Base-by-base conservation (phyloP, 2,797 vertebrate genomes). In the Characodon lateralis region DNA sequence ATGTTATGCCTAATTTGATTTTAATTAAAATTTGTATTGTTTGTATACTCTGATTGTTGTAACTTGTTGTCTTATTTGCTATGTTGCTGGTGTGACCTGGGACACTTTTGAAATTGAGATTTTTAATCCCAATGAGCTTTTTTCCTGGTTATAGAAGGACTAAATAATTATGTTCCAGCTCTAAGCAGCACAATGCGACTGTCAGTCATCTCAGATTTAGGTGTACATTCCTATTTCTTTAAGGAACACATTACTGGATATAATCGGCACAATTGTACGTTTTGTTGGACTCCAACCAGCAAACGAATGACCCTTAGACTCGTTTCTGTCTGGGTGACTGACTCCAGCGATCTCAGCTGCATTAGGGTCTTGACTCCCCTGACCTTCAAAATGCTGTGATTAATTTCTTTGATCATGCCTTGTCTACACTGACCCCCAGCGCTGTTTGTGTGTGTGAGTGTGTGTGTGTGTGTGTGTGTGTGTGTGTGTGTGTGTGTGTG, bases 381-480 rank as follows among this genome's bases (percentile, higher is more conserved):
- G 88, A 89, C 91, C 82, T 66, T 51, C 48, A 63, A 35, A 74
- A 59, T 58, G 75, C 28, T 80, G 65, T 82, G 81, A 74, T 80
- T 48, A 80, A 76, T 81, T 22, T 68, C 88, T 92, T 91, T 90
- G 80, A 91, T 88, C 78, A 28, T 76, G 74, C 56, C 77, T 1
- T 77, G 82, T 83, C 76, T 31, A 79, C 66, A 22, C 70, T 78
- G 78, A 84, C 79, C 86, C 55, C 76, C 46, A 31, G 35, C 51
- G 46, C 61, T 77, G 22, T 63, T 26, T 78, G 72, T 82, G 78
- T 71, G n/a, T 72, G 81, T 83, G 69, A 46, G 24, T 78, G 58
- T 86, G 78, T 74, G 39, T 73, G 76, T 16, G n/a, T 72, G 80
- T 85, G 86, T 90, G 72, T n/a, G n/a, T n/a, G n/a, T 78, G 72